Evolutionary conservation across 2,797 vertebrate species (phyloP).

Genomic region (Sebastes goodei): DNA sequence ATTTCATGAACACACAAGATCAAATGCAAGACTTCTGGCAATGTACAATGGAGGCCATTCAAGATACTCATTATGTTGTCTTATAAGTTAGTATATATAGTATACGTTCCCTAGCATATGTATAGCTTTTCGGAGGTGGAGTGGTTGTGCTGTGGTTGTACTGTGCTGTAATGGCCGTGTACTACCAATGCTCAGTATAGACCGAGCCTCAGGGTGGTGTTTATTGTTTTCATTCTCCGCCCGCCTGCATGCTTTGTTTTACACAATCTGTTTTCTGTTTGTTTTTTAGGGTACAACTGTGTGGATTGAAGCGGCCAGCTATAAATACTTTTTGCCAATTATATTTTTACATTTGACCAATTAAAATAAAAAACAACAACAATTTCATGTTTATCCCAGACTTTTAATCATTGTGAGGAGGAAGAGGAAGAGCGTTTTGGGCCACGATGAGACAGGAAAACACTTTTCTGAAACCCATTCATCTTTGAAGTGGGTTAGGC

Average conservation of each 20-base stretch:
- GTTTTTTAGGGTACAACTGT: not conserved
- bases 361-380: not conserved
- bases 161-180: not conserved
- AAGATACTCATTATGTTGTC: not conserved
- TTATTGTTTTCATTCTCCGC: not conserved
- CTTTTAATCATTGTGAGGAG: not conserved
- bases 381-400: not conserved
- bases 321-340: not conserved
- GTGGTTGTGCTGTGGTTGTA: not conserved
- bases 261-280: not conserved
- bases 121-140: not conserved
- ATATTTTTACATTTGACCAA: not conserved
- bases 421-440: not conserved
- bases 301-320: not conserved
- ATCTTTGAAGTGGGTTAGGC: slow-evolving; percentile 35
- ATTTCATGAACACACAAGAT: not conserved
- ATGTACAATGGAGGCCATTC: not conserved
- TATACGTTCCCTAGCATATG: not conserved
- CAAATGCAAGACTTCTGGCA: not conserved
- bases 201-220: not conserved
- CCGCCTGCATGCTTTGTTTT: not conserved
- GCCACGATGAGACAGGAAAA: not conserved
- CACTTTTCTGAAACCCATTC: not conserved
- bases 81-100: not conserved
- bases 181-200: not conserved